Conservation (phyloP, 2,888 invertebrate genomes). For the Morpho achilles region DNA sequence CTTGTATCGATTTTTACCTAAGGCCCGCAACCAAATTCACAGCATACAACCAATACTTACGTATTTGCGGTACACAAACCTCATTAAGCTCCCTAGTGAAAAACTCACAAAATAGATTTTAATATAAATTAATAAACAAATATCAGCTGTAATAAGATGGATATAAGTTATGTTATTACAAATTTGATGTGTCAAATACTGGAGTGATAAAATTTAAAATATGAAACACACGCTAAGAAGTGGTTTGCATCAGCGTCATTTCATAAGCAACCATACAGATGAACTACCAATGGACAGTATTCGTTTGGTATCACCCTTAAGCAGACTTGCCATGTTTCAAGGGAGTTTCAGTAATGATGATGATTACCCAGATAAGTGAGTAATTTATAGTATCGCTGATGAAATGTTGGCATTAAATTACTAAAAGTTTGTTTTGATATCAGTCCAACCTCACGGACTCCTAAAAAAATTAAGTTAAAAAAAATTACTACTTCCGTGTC, state of each 20-base stretch:
- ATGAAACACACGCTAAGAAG: conserved; percentile 48
- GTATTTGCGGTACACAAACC: conserved; percentile 13
- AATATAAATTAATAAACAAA: not conserved
- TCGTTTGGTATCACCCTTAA: conserved; percentile 60
- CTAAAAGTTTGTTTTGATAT: no score
- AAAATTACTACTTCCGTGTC: no score
- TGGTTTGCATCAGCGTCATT: conserved; percentile 56
- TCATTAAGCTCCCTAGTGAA: conserved; percentile 2
- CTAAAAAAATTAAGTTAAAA: no score
- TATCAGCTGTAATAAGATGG: conserved; percentile 11
- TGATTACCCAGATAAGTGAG: conserved; percentile 55
- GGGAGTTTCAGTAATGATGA: conserved; percentile 49
- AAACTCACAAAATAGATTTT: not conserved
- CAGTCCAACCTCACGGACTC: no score
- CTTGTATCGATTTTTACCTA: conserved; percentile 54
- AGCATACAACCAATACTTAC: conserved; percentile 43
- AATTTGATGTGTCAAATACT: conserved; percentile 25
- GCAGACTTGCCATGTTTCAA: conserved; percentile 60
- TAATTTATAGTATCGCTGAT: conserved; percentile 22
- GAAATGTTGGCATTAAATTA: no score
- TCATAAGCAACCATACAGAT: conserved; percentile 55
- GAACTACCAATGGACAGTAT: conserved; percentile 60
- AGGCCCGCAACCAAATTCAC: conserved; percentile 54
- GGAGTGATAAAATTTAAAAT: conserved; percentile 30
- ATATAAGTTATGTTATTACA: conserved; percentile 46